Conservation (phyloP, 64 coral and sea anemone genomes). For the Stichodactyla helianthus region DNA sequence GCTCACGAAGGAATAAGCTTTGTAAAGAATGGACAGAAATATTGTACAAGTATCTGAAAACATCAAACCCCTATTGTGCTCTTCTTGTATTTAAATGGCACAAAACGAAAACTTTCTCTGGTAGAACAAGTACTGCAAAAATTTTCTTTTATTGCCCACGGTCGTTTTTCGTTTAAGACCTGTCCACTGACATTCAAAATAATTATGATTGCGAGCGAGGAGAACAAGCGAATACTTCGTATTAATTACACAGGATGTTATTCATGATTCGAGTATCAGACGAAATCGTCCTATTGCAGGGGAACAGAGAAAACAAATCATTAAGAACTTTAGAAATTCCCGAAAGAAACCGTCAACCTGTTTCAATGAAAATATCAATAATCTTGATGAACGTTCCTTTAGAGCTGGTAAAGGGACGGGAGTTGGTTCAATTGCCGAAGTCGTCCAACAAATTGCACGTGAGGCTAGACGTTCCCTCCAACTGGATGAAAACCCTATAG, state of each 20-base stretch:
- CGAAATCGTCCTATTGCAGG: conserved; percentile 30
- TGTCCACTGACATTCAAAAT: conserved; percentile 21
- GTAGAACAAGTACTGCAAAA: neutral
- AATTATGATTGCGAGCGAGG: conserved; percentile 14
- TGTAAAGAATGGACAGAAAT: neutral
- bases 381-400: conserved; percentile 8
- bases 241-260: conserved; percentile 7
- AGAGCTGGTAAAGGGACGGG: conserved; percentile 11
- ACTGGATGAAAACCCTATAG: conserved; percentile 9
- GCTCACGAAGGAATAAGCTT: neutral
- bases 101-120: neutral
- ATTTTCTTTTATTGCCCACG: conserved; percentile 8
- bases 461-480: conserved; percentile 18
- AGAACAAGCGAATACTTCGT: conserved; percentile 4
- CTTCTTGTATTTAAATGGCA: conserved; percentile 20
- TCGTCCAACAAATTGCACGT: conserved; percentile 7
- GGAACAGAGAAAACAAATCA: neutral
- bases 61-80: conserved; percentile 3
- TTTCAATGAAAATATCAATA: conserved; percentile 26
- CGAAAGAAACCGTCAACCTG: conserved; percentile 22
- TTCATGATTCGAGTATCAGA: neutral
- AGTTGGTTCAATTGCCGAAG: neutral
- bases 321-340: neutral
- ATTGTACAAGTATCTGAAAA: conserved; percentile 4
- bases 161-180: conserved; percentile 10